Conservation (phyloP, 2,888 invertebrate species). For the Linnaemya vulpina region DNA sequence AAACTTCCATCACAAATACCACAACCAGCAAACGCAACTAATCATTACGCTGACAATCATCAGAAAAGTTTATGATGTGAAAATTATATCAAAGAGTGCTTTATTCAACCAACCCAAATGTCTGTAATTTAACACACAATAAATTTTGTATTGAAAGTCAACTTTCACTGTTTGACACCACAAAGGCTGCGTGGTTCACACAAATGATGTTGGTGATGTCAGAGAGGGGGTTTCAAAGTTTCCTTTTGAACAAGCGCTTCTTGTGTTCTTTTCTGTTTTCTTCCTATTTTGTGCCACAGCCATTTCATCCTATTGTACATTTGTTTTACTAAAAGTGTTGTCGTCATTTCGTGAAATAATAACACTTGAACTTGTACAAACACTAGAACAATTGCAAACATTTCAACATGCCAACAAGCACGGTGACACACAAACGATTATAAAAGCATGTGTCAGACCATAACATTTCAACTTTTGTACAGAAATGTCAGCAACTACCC, state of each 20-base stretch:
- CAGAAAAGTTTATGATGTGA: neutral
- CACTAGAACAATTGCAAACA: slow-evolving; percentile 5
- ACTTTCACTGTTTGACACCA: neutral
- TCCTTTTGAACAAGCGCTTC: neutral
- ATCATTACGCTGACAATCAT: neutral
- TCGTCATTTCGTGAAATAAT: neutral
- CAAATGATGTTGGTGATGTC: neutral
- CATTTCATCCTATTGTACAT: slow-evolving; percentile 17
- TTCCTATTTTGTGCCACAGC: neutral
- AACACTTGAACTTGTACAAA: slow-evolving; percentile 37
- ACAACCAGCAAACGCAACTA: neutral
- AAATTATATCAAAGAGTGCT: neutral
- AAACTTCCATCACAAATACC: neutral
- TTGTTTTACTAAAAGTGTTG: slow-evolving; percentile 4
- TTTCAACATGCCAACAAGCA: neutral
- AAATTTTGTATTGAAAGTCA: neutral
- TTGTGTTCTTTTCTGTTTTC: neutral
- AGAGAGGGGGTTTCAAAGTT: neutral
- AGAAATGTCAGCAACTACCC: slow-evolving; percentile 18
- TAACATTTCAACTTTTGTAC: neutral
- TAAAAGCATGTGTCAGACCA: neutral
- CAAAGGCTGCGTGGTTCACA: neutral
- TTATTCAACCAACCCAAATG: neutral
- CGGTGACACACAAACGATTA: neutral
- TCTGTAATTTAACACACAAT: slow-evolving; percentile 4